Percentiles rank a stretch among this genome's conserved stretches.
These are phyloP conservation scores for Botia kubotai DNA, from an alignment of 2,797 vertebrate genomes.

Conservation along the genomic window DNA sequence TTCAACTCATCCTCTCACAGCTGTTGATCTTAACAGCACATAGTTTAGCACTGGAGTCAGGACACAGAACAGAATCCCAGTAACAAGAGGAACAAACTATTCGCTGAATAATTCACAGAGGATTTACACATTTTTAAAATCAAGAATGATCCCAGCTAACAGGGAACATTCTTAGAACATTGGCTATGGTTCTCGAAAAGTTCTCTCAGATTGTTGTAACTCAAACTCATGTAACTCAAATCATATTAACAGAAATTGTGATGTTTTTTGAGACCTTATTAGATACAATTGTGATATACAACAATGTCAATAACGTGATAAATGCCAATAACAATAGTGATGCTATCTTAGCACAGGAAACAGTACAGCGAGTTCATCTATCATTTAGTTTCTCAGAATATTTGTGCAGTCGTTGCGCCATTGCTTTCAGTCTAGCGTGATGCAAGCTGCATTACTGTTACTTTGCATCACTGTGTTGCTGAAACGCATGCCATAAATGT, in stretches of 20 bases:
- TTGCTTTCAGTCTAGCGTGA: constrained; percentile 25
- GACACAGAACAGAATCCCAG: constrained; percentile 71
- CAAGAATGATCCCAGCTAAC: constrained; percentile 5
- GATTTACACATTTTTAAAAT: not conserved
- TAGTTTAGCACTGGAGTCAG: constrained; percentile 64
- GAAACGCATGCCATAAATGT: constrained; percentile 36
- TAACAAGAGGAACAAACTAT: constrained; percentile 68
- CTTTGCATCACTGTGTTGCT: constrained; percentile 26
- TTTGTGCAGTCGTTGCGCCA: not conserved
- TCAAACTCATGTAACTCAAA: constrained; percentile 2
- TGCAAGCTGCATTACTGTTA: constrained; percentile 25
- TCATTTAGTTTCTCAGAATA: not conserved
- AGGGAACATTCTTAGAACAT: too few relatives aligned
- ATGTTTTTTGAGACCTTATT: constrained; percentile 18
- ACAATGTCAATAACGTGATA: too few relatives aligned
- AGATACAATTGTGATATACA: too few relatives aligned
- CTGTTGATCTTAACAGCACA: constrained; percentile 77
- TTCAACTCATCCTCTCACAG: constrained; percentile 54
- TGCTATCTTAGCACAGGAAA: too few relatives aligned
- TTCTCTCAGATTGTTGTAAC: not conserved
- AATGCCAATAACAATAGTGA: not conserved
- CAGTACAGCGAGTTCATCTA: too few relatives aligned
- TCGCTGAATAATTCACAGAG: constrained; percentile 5
- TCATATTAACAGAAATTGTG: constrained; percentile 9
- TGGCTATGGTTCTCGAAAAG: too few relatives aligned